Conservation (phyloP, 2,888 invertebrate genomes). For the Meghimatium bilineatum region DNA sequence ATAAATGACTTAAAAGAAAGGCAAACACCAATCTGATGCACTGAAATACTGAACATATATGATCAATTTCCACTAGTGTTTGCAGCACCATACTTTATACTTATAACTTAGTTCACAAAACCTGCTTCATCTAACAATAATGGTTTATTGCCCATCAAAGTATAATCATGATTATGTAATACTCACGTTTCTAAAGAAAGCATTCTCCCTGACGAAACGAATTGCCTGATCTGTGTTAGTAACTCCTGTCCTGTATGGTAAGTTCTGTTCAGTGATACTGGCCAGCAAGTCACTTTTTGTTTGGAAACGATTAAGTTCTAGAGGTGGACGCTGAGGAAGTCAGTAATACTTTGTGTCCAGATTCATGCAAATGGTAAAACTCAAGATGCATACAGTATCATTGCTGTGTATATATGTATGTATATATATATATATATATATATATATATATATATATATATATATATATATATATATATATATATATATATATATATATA, state of each 20-base stretch:
- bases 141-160: too few relatives aligned
- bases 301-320: slow-evolving; percentile 46
- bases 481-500: too few relatives aligned
- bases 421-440: not conserved
- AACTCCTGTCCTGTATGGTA: slow-evolving; percentile 55
- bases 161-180: not conserved
- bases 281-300: slow-evolving; percentile 54
- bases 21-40: too few relatives aligned
- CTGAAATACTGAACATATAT: too few relatives aligned
- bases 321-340: slow-evolving; percentile 19
- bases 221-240: slow-evolving; percentile 56
- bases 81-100: too few relatives aligned
- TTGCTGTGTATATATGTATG: not conserved
- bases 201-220: slow-evolving; percentile 46
- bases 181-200: slow-evolving; percentile 42
- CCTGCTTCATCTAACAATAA: too few relatives aligned
- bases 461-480: too few relatives aligned
- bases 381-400: not conserved
- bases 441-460: not conserved
- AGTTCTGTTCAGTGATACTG: slow-evolving; percentile 48
- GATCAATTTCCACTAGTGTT: too few relatives aligned
- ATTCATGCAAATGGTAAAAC: not conserved
- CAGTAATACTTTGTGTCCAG: not conserved
- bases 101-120: too few relatives aligned
- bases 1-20: too few relatives aligned